Conservation (phyloP, 2,113 vertebrate species). For the Chaenocephalus aceratus region DNA sequence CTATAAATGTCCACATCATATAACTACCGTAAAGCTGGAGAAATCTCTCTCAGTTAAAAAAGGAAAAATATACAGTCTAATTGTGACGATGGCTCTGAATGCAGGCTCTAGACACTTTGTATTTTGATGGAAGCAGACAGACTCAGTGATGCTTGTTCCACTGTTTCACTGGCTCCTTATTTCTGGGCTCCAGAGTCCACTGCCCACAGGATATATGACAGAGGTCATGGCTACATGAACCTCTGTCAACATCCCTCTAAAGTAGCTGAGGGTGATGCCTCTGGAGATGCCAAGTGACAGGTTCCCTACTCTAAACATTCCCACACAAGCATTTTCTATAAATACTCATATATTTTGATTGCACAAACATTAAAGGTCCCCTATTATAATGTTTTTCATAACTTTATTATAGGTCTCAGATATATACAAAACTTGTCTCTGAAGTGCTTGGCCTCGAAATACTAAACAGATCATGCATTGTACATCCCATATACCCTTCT, state of each 20-base stretch:
- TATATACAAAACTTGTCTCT: no score
- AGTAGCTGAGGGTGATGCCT: slow-evolving; percentile 31
- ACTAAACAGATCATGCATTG: no score
- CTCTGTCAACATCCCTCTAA: slow-evolving; percentile 58
- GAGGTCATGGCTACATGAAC: slow-evolving; percentile 55
- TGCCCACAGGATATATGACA: slow-evolving; percentile 56
- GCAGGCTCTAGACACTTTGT: slow-evolving; percentile 47
- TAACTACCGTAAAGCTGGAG: slow-evolving; percentile 56
- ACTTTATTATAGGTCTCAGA: no score
- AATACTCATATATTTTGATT: background rate
- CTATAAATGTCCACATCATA: slow-evolving; percentile 63
- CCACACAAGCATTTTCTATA: background rate
- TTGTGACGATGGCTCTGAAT: slow-evolving; percentile 41
- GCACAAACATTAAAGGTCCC: background rate
- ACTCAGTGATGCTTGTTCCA: slow-evolving; percentile 37
- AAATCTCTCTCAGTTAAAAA: slow-evolving; percentile 53
- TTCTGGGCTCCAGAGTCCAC: slow-evolving; percentile 34
- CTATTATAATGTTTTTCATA: no score
- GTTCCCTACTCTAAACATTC: background rate
- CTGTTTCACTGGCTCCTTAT: slow-evolving; percentile 35
- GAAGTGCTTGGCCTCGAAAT: no score
- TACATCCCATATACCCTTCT: no score
- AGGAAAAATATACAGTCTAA: slow-evolving; percentile 49
- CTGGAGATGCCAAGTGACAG: slow-evolving; percentile 11
- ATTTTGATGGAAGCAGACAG: slow-evolving; percentile 51